phyloP scores from a whole-genome alignment of 2,113 vertebrate species.

The Eclectus roratus region DNA sequence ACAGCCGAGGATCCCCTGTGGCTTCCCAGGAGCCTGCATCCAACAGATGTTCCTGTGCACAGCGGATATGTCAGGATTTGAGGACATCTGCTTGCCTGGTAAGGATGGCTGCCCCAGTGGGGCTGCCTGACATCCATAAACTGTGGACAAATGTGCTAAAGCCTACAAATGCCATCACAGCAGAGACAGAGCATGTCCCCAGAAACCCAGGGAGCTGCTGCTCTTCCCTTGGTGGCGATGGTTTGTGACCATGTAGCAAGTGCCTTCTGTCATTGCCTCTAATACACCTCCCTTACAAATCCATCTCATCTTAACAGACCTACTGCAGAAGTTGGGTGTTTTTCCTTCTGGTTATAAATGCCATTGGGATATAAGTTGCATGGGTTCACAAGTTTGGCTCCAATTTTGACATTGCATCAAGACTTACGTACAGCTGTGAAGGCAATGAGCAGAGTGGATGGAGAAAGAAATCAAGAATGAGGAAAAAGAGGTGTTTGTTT shows the following conservation, averaged over 20 bases:
- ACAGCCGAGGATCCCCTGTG: not conserved
- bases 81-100: conserved; percentile 38
- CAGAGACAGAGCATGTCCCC: not conserved
- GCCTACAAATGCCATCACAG: not conserved
- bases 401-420: not conserved
- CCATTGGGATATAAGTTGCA: not conserved
- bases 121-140: conserved; percentile 20
- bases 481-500: not conserved
- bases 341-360: not conserved
- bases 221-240: not conserved
- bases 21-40: not conserved
- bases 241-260: not conserved
- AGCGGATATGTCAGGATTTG: not conserved
- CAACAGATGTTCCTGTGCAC: not conserved
- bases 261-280: not conserved
- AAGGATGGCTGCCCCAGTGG: not conserved
- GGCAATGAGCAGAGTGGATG: not conserved
- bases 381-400: not conserved
- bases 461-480: not conserved
- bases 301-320: not conserved
- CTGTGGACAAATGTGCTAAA: conserved; percentile 1
- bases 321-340: not conserved
- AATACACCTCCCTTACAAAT: not conserved
- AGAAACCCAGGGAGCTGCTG: not conserved
- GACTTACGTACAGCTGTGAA: not conserved